Base-by-base conservation (phyloP, 2,113 vertebrate species). In the Peromyscus maniculatus region DNA sequence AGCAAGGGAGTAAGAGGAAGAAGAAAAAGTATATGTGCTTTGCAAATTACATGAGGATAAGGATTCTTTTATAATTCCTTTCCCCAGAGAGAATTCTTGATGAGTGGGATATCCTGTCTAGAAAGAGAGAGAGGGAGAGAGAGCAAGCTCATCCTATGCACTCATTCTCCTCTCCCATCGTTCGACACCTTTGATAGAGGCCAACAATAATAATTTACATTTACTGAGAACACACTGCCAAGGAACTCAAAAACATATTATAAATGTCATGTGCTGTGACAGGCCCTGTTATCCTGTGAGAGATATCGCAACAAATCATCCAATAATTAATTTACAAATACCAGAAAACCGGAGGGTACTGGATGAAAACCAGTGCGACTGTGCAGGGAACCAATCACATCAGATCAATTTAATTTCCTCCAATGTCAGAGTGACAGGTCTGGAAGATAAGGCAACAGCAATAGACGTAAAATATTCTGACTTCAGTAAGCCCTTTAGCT, bases 291-390 rank as follows among this genome's bases (percentile, higher is more conserved):
- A 98, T 97, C 95, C 69, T 78, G 75, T 39, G 39, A 97, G 66
- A 97, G 75, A 97, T 86, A 95, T 88, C 66, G 52, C 93, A 97
- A 96, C 91, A 97, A 95, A 97, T 97, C 94, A 97, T 79, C 91
- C 83, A 94, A 96, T 96, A 97, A 98, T 97, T 97, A 98, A 97
- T 97, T 98, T 97, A 96, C 94, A 96, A 94, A 97, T 96, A 93
- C 96, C 89, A 95, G 95, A 97, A 97, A 97, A 97, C 89, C 64
- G 0, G 95, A 97, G 93, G 64, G 75, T 94, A 89, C 64, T 97
- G 75, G 87, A 94, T 91, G 75, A 93, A 97, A 96, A 96, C 52
- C 93, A 95, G 82, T 0, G 0, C 84, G 91, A 95, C 84, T 94
- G 39, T 95, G 46, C 83, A 83, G 46, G 91, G 87, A 93, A 92